A percentile compares a stretch with the other conserved stretches of the same genome.
phyloP scores from a whole-genome alignment of 1,140 invertebrate species.

The Bombus picipes region DNA sequence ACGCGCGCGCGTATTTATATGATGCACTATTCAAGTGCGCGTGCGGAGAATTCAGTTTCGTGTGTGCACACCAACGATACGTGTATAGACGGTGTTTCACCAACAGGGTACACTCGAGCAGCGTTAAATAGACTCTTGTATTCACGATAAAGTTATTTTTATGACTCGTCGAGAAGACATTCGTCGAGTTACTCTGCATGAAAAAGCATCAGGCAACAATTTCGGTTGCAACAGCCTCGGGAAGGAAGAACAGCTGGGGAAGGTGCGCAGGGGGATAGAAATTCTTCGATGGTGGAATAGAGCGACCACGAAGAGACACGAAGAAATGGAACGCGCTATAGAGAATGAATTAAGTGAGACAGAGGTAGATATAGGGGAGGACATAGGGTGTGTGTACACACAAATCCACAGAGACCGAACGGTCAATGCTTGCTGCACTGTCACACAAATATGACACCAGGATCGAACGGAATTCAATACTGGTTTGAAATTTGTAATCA shows the following conservation, averaged over 20 bases:
- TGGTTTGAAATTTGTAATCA: slow-evolving; percentile 62
- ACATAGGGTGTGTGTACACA: background rate
- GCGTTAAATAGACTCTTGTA: background rate
- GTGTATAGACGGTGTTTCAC: background rate
- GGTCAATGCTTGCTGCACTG: slow-evolving; percentile 50
- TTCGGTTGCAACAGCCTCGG: background rate
- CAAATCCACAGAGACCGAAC: background rate
- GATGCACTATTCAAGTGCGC: slow-evolving; percentile 36
- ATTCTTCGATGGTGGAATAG: too few relatives aligned
- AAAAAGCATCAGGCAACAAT: background rate
- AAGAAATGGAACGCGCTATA: background rate
- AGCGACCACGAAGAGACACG: background rate
- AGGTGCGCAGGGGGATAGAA: too few relatives aligned
- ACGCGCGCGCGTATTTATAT: slow-evolving; percentile 14
- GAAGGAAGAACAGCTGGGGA: too few relatives aligned
- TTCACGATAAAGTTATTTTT: background rate
- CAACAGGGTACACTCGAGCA: background rate
- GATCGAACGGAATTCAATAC: slow-evolving; percentile 63
- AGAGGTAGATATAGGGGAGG: background rate
- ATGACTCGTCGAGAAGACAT: background rate
- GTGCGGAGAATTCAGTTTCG: slow-evolving; percentile 46
- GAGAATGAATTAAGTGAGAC: background rate
- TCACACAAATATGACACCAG: slow-evolving; percentile 58
- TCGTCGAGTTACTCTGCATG: background rate
- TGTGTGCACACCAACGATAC: background rate